Conservation (phyloP, 2,113 vertebrate genomes). For the Corynorhinus townsendii region DNA sequence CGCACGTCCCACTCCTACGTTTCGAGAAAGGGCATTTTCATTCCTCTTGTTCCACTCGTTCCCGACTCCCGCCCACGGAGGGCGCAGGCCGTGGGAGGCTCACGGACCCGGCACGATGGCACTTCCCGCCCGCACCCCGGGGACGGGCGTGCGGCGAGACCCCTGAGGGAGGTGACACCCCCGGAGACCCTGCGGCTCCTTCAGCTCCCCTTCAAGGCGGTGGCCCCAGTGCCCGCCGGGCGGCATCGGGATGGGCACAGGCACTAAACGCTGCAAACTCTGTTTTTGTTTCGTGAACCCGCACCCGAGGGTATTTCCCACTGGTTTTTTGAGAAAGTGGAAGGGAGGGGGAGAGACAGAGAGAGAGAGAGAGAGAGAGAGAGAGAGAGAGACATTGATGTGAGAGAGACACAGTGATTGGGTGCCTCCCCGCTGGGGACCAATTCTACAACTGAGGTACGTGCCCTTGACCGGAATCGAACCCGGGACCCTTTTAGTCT, state of each 20-base stretch:
- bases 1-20: slow-evolving; percentile 49
- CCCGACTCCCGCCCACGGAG: neutral
- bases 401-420: no score
- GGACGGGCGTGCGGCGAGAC: neutral
- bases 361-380: no score
- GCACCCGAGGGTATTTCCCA: no score
- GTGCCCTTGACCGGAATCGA: no score
- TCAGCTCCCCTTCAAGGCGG: accelerated
- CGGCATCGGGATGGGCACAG: neutral
- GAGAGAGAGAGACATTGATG: no score
- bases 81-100: slow-evolving; percentile 21
- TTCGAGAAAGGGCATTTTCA: slow-evolving; percentile 56
- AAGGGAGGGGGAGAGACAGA: no score
- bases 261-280: accelerated
- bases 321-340: no score
- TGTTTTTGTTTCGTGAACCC: no score
- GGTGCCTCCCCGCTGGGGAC: no score
- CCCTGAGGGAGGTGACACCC: neutral
- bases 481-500: no score
- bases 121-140: neutral
- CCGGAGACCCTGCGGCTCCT: neutral
- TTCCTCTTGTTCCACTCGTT: slow-evolving; percentile 29
- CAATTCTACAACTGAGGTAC: no score
- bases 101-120: slow-evolving; percentile 25
- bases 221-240: neutral